phyloP scores from a whole-genome alignment of 2,797 vertebrate genomes.

The Schizothorax lantsangensis region DNA sequence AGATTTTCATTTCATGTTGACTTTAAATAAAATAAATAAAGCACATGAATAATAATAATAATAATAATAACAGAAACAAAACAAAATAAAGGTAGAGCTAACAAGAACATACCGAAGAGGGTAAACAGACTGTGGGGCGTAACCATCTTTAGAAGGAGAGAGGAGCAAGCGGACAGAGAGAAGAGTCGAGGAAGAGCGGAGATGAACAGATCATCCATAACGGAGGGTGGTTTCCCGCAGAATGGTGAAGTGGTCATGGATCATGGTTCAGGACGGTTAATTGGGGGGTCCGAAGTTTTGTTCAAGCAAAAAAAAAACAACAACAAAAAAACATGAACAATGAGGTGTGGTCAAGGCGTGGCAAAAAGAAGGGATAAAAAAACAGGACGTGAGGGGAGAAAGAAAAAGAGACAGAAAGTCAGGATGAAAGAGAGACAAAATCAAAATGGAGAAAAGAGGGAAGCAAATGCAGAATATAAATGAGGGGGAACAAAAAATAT shows the following conservation, averaged over 20 bases:
- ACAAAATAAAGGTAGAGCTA: constrained; percentile 88
- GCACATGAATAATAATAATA: constrained; percentile 55
- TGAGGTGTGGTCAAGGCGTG: constrained; percentile 70
- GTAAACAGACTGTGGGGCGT: constrained; percentile 99
- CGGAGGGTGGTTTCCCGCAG: constrained; percentile 97
- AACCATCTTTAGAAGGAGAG: constrained; percentile 99
- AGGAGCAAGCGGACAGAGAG: constrained; percentile 99
- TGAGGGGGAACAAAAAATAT: constrained; percentile 91
- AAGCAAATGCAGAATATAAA: constrained; percentile 73
- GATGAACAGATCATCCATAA: constrained; percentile 99
- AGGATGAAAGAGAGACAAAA: constrained; percentile 29
- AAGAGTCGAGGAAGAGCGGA: constrained; percentile 98
- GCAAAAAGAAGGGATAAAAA: constrained; percentile 56
- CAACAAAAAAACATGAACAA: constrained; percentile 75
- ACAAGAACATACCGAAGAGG: constrained; percentile 99
- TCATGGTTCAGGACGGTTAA: constrained; percentile 96
- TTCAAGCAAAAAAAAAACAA: constrained; percentile 67
- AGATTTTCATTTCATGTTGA: constrained; percentile 15
- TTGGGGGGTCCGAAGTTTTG: constrained; percentile 88
- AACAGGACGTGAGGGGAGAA: constrained; percentile 65
- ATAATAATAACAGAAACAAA: constrained; percentile 49
- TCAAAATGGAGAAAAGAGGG: constrained; percentile 78
- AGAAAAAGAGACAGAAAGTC: constrained; percentile 49
- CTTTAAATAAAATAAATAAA: constrained; percentile 72
- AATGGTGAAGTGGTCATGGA: constrained; percentile 99